phyloP scores from a whole-genome alignment of 2,113 vertebrate genomes.

The Neotragus pygmaeus region DNA sequence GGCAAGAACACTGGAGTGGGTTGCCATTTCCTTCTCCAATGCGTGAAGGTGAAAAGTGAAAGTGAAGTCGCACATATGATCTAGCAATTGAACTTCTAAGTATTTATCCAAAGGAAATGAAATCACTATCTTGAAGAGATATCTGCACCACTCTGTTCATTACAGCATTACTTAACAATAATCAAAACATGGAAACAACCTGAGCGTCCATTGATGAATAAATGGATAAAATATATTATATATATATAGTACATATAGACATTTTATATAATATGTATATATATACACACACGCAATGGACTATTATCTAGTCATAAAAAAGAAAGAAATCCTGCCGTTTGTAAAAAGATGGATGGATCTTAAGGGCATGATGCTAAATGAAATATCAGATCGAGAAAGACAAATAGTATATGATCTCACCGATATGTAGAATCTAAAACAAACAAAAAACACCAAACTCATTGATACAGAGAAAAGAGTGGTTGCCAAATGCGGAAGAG shows the following conservation, averaged over 20 bases:
- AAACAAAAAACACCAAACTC: neutral
- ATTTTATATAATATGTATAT: neutral
- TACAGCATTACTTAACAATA: neutral
- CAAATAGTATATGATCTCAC: neutral
- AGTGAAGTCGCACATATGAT: too few relatives aligned
- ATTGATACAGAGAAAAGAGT: neutral
- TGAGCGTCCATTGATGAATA: neutral
- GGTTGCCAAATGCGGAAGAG: neutral
- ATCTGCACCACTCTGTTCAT: neutral
- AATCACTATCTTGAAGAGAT: neutral
- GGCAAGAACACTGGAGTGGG: too few relatives aligned
- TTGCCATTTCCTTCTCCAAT: too few relatives aligned
- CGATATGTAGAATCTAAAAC: neutral
- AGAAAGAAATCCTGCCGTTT: neutral
- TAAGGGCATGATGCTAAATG: neutral
- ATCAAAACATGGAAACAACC: neutral
- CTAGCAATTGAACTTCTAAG: neutral
- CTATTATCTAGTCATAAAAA: neutral
- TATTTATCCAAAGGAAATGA: neutral
- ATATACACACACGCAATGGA: neutral
- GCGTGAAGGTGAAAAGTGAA: too few relatives aligned
- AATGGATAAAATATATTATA: neutral
- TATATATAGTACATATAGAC: neutral
- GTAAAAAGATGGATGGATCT: neutral
- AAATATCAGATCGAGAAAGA: neutral